Base-by-base conservation (phyloP, 2,113 vertebrate genomes). In the Macrotus californicus region DNA sequence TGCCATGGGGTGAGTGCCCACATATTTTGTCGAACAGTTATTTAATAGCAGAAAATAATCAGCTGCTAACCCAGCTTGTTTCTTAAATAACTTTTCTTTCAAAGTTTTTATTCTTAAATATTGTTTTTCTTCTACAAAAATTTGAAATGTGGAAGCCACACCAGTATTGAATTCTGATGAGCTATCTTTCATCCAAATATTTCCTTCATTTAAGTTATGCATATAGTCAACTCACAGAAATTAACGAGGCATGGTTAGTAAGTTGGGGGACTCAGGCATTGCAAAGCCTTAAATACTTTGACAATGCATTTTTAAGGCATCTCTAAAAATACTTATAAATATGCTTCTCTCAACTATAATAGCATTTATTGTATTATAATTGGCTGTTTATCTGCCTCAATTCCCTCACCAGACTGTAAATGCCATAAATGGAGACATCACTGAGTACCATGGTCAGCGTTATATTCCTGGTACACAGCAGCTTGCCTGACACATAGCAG, bases 71-170 rank as follows among this genome's bases (percentile, higher is more conserved):
- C 4, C 46, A 77, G 26, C 46, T 92, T 86, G 67, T 86, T 87
- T 95, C 66, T 83, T 79, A 85, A 94, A 83, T 91, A 88, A 94
- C 13, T 64, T 87, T 67, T 56, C 72, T 61, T 69, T 46, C n/a
- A 50, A 72, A 73, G 26, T 19, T 84, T 46, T 76, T n/a, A n/a
- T n/a, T 82, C 77, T 79, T 79, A 66, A 84, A 70, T 43, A 70
- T 59, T 48, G 9, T 31, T 61, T 89, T 43, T 83, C 16, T 48
- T 56, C 14, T 43, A 56, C 7, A 85, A 39, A 61, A 67, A 15
- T 2, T 46, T 59, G n/a, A 89, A 89, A 36, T 83, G 36, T 56
- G 75, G 22, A 48, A 77, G 41, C 48, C 48, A 56, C 6, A 88
- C 11, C n/a, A 69, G 41, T 76, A 87, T 36, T 95, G 34, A 87